These are phyloP conservation scores for Stegodyphus mimosarum DNA, from an alignment of 1,140 invertebrate species.

Conservation along the genomic window DNA sequence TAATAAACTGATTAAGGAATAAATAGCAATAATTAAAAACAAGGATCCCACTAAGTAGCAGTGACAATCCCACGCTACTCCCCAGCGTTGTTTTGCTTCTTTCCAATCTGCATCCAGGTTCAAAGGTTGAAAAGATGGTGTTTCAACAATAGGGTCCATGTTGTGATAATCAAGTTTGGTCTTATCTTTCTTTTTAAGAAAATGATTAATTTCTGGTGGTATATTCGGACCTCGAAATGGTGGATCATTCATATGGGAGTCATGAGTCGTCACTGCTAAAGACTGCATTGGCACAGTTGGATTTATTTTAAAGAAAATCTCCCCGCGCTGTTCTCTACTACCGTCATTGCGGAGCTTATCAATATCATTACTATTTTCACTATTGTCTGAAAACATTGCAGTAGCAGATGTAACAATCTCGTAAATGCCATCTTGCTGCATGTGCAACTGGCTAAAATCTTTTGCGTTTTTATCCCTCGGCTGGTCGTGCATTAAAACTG, in stretches of 20 bases:
- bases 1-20: conserved; percentile 74
- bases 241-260: conserved; percentile 57
- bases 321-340: background rate
- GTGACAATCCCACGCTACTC: conserved; percentile 88
- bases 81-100: conserved; percentile 68
- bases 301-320: conserved; percentile 12
- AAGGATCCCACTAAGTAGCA: conserved; percentile 85
- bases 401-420: conserved; percentile 10
- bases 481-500: too few relatives aligned
- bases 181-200: conserved; percentile 25
- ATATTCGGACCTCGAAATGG: conserved; percentile 51
- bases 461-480: background rate
- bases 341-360: background rate
- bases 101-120: conserved; percentile 64
- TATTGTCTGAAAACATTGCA: background rate
- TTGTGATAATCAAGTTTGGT: conserved; percentile 31
- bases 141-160: conserved; percentile 1
- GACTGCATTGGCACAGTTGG: background rate
- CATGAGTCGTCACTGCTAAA: conserved; percentile 30
- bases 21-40: conserved; percentile 83
- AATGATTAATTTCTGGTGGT: conserved; percentile 20
- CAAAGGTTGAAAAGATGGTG: conserved; percentile 18
- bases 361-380: background rate
- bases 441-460: background rate
- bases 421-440: conserved; percentile 35